Conservation (phyloP, 2,113 vertebrate species). For the Odobenus rosmarus region DNA sequence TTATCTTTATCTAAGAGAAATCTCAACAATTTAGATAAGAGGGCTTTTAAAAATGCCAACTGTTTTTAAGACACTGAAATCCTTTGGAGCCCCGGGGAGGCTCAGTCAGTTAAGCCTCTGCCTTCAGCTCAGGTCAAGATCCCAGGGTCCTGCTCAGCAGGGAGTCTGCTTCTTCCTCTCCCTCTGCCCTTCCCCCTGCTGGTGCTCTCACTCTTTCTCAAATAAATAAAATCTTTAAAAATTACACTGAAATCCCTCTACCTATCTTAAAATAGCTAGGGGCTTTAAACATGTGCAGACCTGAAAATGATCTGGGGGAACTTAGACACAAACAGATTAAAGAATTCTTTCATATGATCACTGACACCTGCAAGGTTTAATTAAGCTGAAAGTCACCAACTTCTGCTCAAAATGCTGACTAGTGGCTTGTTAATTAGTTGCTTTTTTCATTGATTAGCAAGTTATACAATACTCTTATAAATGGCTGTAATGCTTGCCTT, state of each 20-base stretch:
- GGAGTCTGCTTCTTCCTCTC: background rate
- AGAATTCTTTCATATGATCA: constrained; percentile 70
- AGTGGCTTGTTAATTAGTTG: constrained; percentile 84
- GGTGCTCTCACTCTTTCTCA: background rate
- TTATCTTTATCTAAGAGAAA: constrained; percentile 34
- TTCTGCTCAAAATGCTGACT: constrained; percentile 81
- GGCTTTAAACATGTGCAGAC: constrained; percentile 54
- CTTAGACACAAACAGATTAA: constrained; percentile 67
- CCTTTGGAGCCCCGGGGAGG: no score
- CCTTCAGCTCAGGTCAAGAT: background rate
- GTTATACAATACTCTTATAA: constrained; percentile 76
- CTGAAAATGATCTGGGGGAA: constrained; percentile 62
- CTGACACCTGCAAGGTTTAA: constrained; percentile 83
- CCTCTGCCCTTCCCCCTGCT: background rate
- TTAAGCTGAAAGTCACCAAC: constrained; percentile 84
- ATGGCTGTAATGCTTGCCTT: constrained; percentile 71
- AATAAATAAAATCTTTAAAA: background rate
- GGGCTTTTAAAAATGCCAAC: constrained; percentile 16
- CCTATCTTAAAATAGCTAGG: background rate
- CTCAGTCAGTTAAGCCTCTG: background rate
- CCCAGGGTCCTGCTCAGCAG: background rate
- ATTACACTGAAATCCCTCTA: background rate
- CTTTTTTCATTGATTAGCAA: constrained; percentile 84
- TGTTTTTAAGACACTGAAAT: constrained; percentile 38
- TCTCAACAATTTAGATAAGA: background rate